phyloP scores from a whole-genome alignment of 2,113 vertebrate genomes.

The Microcebus griseorufus region DNA sequence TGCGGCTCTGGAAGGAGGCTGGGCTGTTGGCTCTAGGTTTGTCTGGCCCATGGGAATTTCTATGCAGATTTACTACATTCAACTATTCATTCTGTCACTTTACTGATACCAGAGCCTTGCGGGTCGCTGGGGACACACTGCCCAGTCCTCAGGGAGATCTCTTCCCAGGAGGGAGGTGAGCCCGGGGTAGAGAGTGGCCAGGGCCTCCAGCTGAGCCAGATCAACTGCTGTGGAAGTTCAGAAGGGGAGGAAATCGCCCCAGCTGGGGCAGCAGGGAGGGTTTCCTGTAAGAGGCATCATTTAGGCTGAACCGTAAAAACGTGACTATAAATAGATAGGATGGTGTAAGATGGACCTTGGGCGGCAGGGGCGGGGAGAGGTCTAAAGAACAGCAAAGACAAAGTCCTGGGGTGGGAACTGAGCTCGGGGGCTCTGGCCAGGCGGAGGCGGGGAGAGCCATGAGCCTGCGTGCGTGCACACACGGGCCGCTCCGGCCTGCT shows the following conservation, averaged over 20 bases:
- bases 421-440: not conserved
- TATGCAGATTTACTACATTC: not conserved
- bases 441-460: not conserved
- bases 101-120: not conserved
- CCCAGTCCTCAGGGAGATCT: not conserved
- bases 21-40: not conserved
- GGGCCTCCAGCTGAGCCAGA: not conserved
- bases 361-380: not conserved
- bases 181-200: not conserved
- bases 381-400: not conserved
- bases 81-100: not conserved
- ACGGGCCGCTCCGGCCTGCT: not conserved
- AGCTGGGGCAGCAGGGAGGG: not conserved
- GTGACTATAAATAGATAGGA: not conserved
- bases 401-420: not conserved
- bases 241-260: not conserved
- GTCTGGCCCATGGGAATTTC: not conserved
- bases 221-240: not conserved
- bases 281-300: not conserved
- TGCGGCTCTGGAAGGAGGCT: not conserved
- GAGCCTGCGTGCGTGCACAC: rapidly evolving
- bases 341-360: not conserved
- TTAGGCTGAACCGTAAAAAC: not conserved
- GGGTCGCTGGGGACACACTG: not conserved
- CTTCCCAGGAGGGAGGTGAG: not conserved